Evolutionary conservation across 2,888 invertebrate genomes (phyloP).

Genomic region (Drosophila gaucha): DNA sequence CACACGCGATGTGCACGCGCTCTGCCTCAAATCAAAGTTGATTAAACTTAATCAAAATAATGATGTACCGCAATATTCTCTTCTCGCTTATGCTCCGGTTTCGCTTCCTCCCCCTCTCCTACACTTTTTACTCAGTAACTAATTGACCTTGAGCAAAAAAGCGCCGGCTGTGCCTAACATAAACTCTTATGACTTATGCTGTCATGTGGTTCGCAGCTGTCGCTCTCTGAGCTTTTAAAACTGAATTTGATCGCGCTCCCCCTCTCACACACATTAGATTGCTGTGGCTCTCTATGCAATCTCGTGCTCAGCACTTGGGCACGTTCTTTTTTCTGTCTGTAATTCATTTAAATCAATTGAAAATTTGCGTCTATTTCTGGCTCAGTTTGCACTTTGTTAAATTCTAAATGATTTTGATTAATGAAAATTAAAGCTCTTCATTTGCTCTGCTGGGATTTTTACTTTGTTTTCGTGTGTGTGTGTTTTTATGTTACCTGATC

Average conservation of each 20-base stretch:
- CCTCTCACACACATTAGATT: not conserved
- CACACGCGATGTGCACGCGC: constrained; percentile 25
- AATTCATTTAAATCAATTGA: constrained; percentile 77
- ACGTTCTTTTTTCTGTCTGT: constrained; percentile 52
- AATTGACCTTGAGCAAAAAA: constrained; percentile 46
- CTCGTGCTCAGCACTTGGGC: constrained; percentile 54
- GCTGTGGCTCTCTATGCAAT: constrained; percentile 28
- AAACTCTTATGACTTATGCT: constrained; percentile 67
- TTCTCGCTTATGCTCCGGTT: not conserved
- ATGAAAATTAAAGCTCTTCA: constrained; percentile 37
- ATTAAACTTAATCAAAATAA: constrained; percentile 44
- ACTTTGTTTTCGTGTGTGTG: not conserved
- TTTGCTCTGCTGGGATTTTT: constrained; percentile 6
- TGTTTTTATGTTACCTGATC: constrained; percentile 8
- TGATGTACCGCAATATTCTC: constrained; percentile 6
- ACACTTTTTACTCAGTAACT: constrained; percentile 21
- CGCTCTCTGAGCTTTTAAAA: constrained; percentile 31
- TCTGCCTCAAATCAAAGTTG: constrained; percentile 40
- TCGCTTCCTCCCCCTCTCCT: not conserved
- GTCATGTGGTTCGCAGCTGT: constrained; percentile 31
- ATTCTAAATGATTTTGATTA: constrained; percentile 69
- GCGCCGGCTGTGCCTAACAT: constrained; percentile 30
- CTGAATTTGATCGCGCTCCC: constrained; percentile 16
- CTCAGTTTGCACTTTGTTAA: constrained; percentile 52
- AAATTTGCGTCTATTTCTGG: constrained; percentile 64